Evolutionary conservation across 1,140 invertebrate species (phyloP).

Genomic region (Colletes gigas): DNA sequence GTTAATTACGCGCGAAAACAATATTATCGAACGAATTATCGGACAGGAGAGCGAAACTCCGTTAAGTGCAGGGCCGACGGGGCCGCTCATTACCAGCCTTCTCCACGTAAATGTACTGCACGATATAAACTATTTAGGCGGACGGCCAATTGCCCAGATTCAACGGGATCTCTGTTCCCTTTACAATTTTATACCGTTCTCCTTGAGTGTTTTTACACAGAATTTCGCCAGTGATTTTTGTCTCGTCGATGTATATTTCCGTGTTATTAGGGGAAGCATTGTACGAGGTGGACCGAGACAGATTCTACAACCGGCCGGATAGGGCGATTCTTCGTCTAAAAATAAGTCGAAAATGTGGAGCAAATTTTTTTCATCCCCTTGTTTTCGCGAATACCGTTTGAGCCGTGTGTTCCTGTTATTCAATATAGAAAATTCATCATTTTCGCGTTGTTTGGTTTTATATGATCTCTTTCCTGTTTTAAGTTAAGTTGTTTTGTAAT

Average conservation of each 20-base stretch:
- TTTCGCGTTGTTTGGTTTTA: no score
- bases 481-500: no score
- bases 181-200: constrained; percentile 14
- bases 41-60: constrained; percentile 61
- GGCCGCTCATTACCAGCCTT: constrained; percentile 36
- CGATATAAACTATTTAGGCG: constrained; percentile 56
- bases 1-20: constrained; percentile 69
- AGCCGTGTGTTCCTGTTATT: no score
- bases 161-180: constrained; percentile 18
- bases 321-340: background rate
- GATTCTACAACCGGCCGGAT: background rate
- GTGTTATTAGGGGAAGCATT: background rate
- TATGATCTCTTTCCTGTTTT: no score
- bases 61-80: constrained; percentile 49
- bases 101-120: constrained; percentile 46
- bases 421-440: no score
- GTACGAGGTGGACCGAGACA: background rate
- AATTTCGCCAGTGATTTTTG: constrained; percentile 28
- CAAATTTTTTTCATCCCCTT: no score
- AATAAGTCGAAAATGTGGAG: background rate
- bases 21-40: constrained; percentile 69
- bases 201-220: background rate
- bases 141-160: constrained; percentile 43
- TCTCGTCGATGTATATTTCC: background rate
- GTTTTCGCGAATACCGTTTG: no score